A percentile compares a stretch with the other conserved stretches of the same genome.
Conservation (phyloP, 2,113 vertebrate species). For the Xiphophorus couchianus region DNA sequence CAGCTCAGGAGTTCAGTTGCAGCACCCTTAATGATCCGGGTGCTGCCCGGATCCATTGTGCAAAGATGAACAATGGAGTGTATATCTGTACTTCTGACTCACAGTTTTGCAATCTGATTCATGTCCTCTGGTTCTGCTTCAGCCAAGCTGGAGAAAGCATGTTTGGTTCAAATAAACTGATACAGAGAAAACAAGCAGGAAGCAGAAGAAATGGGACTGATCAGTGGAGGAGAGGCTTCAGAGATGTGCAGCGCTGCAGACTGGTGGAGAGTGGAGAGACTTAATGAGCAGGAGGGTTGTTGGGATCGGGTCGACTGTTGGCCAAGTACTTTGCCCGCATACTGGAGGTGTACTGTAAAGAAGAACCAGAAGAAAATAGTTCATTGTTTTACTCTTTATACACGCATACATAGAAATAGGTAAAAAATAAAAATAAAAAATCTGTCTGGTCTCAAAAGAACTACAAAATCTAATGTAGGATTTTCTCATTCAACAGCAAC, state of each 20-base stretch:
- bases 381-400: neutral
- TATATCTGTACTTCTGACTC: neutral
- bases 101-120: slow-evolving; percentile 11
- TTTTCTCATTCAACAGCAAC: slow-evolving; percentile 9
- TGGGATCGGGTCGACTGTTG: slow-evolving; percentile 87
- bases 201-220: slow-evolving; percentile 10
- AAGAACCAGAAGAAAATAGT: slow-evolving; percentile 46
- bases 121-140: slow-evolving; percentile 15
- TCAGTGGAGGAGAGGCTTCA: slow-evolving; percentile 8
- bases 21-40: slow-evolving; percentile 25
- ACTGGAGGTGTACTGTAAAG: slow-evolving; percentile 95
- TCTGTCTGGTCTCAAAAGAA: fast-evolving
- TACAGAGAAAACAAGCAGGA: slow-evolving; percentile 1
- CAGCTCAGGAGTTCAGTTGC: slow-evolving; percentile 14
- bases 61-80: slow-evolving; percentile 10
- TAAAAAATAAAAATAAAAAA: neutral
- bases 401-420: neutral
- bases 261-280: slow-evolving; percentile 10
- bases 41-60: neutral
- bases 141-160: slow-evolving; percentile 21
- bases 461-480: slow-evolving; percentile 11
- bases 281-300: slow-evolving; percentile 81
- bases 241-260: slow-evolving; percentile 5
- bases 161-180: slow-evolving; percentile 32
- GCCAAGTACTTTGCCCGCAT: slow-evolving; percentile 99